These are phyloP conservation scores for Falco peregrinus DNA, from an alignment of 2,797 vertebrate species.

Conservation along the genomic window DNA sequence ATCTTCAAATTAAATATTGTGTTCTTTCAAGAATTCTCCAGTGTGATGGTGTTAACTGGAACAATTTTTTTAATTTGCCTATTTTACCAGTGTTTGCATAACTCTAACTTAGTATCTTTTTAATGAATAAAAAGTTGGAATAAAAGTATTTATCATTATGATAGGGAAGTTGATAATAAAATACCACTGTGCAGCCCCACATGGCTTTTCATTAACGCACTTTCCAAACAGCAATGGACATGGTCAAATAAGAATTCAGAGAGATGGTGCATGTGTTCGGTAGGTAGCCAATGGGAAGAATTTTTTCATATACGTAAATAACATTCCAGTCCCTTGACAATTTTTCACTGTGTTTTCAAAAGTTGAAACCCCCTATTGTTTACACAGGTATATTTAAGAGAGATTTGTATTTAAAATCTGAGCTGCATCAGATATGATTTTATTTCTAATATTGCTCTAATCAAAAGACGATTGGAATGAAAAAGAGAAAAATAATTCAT, in stretches of 20 bases:
- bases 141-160: neutral
- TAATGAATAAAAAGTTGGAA: neutral
- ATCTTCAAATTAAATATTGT: neutral
- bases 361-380: neutral
- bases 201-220: neutral
- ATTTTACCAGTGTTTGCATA: neutral
- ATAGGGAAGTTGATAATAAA: neutral
- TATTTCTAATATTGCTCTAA: neutral
- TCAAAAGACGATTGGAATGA: neutral
- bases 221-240: neutral
- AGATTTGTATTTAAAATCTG: neutral
- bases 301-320: neutral
- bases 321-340: neutral
- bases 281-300: neutral
- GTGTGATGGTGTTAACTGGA: neutral
- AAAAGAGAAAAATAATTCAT: neutral
- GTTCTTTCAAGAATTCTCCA: neutral
- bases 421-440: neutral
- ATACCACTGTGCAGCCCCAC: accelerated
- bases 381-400: neutral
- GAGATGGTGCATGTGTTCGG: neutral
- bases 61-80: neutral
- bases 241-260: neutral
- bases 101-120: neutral
- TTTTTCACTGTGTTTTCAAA: neutral